Evolutionary conservation across 2,888 invertebrate species (phyloP).

Genomic region (Drosophila gaucha): DNA sequence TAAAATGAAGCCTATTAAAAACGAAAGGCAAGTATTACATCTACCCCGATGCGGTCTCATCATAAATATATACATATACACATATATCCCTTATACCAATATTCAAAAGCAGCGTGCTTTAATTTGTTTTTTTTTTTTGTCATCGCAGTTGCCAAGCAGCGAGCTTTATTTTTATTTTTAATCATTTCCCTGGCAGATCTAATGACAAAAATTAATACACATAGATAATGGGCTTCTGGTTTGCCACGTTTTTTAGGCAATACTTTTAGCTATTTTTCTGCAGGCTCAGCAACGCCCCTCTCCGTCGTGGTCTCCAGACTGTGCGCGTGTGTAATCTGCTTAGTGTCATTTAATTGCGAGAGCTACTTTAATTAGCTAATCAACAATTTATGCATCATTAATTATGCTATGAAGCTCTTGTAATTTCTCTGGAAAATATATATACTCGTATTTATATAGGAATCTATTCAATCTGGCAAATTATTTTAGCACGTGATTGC

Average conservation of each 20-base stretch:
- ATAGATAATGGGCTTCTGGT: conserved; percentile 45
- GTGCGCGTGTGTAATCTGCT: conserved; percentile 52
- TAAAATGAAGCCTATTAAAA: conserved; percentile 60
- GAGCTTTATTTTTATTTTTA: conserved; percentile 11
- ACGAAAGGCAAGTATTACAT: conserved; percentile 51
- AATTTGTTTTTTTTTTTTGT: conserved; percentile 14
- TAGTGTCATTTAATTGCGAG: conserved; percentile 47
- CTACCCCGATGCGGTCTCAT: conserved; percentile 26
- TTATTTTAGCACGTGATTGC: conserved; percentile 1
- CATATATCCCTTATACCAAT: not conserved
- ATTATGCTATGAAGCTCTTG: conserved; percentile 36
- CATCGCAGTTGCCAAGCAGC: conserved; percentile 28
- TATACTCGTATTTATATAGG: not conserved
- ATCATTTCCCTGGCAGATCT: conserved; percentile 35
- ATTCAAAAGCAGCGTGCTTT: conserved; percentile 21
- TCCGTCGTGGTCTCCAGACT: not conserved
- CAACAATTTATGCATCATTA: conserved; percentile 64
- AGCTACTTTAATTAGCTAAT: conserved; percentile 61
- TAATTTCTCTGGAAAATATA: conserved; percentile 16
- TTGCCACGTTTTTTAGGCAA: too few species aligned
- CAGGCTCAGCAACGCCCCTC: not conserved
- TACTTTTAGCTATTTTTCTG: conserved; percentile 3
- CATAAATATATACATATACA: conserved; percentile 11
- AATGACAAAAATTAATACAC: conserved; percentile 45
- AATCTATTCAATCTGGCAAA: not conserved